phyloP scores from a whole-genome alignment of 2,113 vertebrate species.

The Trogon surrucura region DNA sequence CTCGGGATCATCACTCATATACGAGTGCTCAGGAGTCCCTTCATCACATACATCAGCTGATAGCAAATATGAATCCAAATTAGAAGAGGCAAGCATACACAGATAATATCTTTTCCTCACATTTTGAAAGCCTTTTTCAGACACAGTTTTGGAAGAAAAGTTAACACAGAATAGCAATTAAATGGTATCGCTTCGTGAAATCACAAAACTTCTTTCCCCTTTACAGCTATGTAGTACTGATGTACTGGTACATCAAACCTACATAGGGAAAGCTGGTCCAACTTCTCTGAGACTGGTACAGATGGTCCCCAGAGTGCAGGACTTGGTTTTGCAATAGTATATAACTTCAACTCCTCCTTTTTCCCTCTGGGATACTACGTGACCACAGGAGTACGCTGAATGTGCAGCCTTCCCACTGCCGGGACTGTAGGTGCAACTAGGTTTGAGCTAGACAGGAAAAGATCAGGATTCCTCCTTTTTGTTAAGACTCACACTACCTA shows the following conservation, averaged over 20 bases:
- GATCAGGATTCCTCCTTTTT: neutral
- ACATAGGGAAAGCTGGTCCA: neutral
- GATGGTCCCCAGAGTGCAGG: neutral
- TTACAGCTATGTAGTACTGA: neutral
- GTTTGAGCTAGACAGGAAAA: neutral
- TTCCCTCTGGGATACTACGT: neutral
- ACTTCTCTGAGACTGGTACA: neutral
- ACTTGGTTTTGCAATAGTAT: neutral
- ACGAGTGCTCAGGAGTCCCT: neutral
- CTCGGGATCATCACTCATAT: neutral
- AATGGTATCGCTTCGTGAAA: neutral
- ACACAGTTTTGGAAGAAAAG: neutral
- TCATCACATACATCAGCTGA: neutral
- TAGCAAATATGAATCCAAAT: neutral
- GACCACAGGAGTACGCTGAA: neutral
- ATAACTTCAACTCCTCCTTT: neutral
- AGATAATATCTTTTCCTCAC: neutral
- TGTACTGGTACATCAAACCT: neutral
- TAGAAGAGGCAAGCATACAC: neutral
- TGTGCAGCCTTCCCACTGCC: neutral
- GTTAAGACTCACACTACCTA: neutral
- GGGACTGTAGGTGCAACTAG: neutral
- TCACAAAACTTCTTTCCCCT: neutral
- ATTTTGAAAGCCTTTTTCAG: neutral
- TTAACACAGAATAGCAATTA: neutral